phyloP scores from a whole-genome alignment of 1,140 invertebrate genomes.

The Drusus annulatus region DNA sequence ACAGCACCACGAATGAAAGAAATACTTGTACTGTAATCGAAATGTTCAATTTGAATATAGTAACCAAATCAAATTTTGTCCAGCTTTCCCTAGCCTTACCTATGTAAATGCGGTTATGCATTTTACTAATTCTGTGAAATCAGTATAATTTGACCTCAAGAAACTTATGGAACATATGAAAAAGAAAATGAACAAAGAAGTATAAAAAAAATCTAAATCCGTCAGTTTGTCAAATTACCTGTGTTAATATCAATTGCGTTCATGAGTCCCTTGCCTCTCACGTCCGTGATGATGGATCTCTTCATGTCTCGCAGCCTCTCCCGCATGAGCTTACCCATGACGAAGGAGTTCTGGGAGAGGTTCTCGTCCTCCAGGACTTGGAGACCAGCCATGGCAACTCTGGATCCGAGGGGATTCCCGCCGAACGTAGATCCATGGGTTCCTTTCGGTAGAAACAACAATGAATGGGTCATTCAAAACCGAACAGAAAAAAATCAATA shows the following conservation, averaged over 20 bases:
- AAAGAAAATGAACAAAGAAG: too few relatives aligned
- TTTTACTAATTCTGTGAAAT: too few relatives aligned
- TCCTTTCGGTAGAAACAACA: slow-evolving; percentile 69
- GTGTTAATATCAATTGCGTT: slow-evolving; percentile 92
- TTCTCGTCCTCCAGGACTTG: slow-evolving; percentile 85
- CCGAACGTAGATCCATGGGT: slow-evolving; percentile 97
- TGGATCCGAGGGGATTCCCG: slow-evolving; percentile 93
- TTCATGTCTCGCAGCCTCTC: slow-evolving; percentile 77
- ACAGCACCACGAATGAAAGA: too few relatives aligned
- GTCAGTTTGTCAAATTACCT: slow-evolving; percentile 70
- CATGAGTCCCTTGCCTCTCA: slow-evolving; percentile 91
- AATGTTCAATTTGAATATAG: too few relatives aligned
- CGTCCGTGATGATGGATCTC: slow-evolving; percentile 79
- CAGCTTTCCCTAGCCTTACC: too few relatives aligned
- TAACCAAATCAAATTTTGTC: too few relatives aligned
- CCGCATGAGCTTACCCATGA: slow-evolving; percentile 84
- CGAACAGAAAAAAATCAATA: not conserved
- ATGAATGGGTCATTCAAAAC: too few relatives aligned
- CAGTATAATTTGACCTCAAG: too few relatives aligned
- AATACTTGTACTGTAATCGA: too few relatives aligned
- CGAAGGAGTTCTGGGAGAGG: slow-evolving; percentile 87
- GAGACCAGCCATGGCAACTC: slow-evolving; percentile 81
- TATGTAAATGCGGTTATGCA: too few relatives aligned
- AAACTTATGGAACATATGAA: too few relatives aligned
- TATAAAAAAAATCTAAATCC: too few relatives aligned